Evolutionary conservation across 1,140 invertebrate genomes (phyloP).

Genomic region (Psilanteris sp.): DNA sequence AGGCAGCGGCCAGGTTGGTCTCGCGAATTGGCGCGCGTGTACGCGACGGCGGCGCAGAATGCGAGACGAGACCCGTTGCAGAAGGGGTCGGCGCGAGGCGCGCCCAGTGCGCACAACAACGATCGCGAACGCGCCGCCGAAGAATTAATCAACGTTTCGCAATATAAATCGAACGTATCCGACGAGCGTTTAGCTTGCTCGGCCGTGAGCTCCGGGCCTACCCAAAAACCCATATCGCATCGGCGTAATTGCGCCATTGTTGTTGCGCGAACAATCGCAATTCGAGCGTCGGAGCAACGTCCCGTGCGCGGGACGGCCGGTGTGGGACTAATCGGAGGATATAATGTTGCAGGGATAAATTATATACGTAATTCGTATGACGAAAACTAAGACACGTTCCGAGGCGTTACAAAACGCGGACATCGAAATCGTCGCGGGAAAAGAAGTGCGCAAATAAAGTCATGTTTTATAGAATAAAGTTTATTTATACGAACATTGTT

Average conservation of each 20-base stretch:
- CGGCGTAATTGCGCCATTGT: conserved; percentile 38
- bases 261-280: conserved; percentile 11
- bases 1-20: no score
- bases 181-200: conserved; percentile 44
- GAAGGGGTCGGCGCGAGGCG: conserved; percentile 62
- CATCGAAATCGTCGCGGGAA: no score
- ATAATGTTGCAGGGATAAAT: no score
- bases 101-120: conserved; percentile 68
- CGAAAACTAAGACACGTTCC: no score
- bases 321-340: conserved; percentile 3
- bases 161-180: conserved; percentile 64
- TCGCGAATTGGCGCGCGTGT: conserved; percentile 22
- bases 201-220: conserved; percentile 3
- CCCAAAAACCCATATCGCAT: conserved; percentile 33
- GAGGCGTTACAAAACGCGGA: no score
- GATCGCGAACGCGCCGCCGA: conserved; percentile 60
- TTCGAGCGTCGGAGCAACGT: conserved; percentile 1
- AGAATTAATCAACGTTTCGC: conserved; percentile 63
- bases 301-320: background rate
- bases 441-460: no score
- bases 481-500: no score
- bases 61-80: conserved; percentile 63
- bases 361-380: background rate
- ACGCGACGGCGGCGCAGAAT: conserved; percentile 59
- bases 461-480: no score